Base-by-base conservation (phyloP, 2,888 invertebrate species). In the Tridacna crocea region DNA sequence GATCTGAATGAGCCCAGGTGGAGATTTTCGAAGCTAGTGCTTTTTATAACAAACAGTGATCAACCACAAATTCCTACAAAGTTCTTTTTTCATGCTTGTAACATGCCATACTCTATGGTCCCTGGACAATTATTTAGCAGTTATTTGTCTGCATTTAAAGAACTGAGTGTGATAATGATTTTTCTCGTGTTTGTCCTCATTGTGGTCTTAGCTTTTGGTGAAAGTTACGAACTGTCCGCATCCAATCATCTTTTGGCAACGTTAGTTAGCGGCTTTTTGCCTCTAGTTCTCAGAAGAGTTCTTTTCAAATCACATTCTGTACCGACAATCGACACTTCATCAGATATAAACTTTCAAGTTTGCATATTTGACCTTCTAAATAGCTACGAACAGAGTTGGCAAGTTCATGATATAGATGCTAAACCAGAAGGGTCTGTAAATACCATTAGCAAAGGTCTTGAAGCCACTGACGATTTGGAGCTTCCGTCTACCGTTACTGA, bases 191-290 rank as follows among this genome's bases (percentile, higher is more conserved):
- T 88, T 63, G 89, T 89, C 13, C 66, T 86, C 19, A 61, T 88
- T 26, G 85, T 88, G 15, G 87, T 89, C 13, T 55, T 87, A 48
- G 88, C 88, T 1, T 89, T 89, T 76, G 88, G 88, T 8, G 88
- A 89, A 17, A 84, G 83, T 15, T 88, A 88, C 63, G 82, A 85
- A 47, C 68, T 89, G 12, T 88, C 88, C 12, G 84, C 80, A 6
- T 83, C 85, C 27, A 88, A 88, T 60, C 82, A 84, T 70, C 80
- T 86, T 19, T 51, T 89, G 15, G 88, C 87, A 19, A 85, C 88
- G 1, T 76, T 87, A 22, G 87, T 82, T 6, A 87, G 88, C n/a
- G 89, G 89, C 15, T 88, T 89, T 61, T 46, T 89, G 13, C 89
- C 89, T 0, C 88, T 83, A 46, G 86, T 88, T 66, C 72, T 89